A percentile compares a stretch with the other conserved stretches of the same genome.
These are phyloP conservation scores for Bombus pyrosoma DNA, from an alignment of 1,140 invertebrate species.

Conservation along the genomic window DNA sequence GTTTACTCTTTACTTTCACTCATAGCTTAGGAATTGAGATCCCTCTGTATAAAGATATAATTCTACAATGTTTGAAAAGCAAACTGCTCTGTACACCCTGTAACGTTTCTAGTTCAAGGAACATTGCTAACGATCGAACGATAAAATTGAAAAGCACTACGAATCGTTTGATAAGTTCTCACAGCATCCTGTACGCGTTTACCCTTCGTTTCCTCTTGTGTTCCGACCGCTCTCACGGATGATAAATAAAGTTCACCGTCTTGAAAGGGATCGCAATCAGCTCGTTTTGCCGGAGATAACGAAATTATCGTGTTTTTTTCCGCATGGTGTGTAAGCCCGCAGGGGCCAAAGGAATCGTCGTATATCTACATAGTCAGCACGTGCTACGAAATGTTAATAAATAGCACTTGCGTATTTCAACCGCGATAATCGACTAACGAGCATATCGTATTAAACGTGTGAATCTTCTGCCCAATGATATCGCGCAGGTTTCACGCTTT, in stretches of 20 bases:
- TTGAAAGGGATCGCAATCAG: conserved; percentile 12
- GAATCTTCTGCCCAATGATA: conserved; percentile 6
- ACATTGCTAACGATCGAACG: neutral
- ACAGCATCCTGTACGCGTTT: neutral
- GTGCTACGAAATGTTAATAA: conserved; percentile 53
- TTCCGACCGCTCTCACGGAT: neutral
- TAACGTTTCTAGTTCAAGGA: too few relatives aligned
- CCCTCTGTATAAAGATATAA: too few relatives aligned
- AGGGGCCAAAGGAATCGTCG: neutral
- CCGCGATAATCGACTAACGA: conserved; percentile 47
- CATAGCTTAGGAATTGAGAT: too few relatives aligned
- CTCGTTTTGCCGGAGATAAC: conserved; percentile 34
- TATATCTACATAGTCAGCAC: conserved; percentile 7
- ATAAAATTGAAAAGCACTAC: neutral
- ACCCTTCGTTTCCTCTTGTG: neutral
- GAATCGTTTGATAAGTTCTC: neutral
- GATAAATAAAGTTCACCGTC: conserved; percentile 40
- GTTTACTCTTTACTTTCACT: too few relatives aligned
- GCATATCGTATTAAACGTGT: conserved; percentile 24
- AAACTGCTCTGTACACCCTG: too few relatives aligned
- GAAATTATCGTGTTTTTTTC: conserved; percentile 27
- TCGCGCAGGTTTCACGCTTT: conserved; percentile 5
- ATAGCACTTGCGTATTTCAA: conserved; percentile 58
- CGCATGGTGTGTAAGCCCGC: neutral
- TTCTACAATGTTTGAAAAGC: too few relatives aligned